A percentile compares a stretch with the other conserved stretches of the same genome.
These are phyloP conservation scores for Chionis minor DNA, from an alignment of 2,113 vertebrate species.

Conservation along the genomic window DNA sequence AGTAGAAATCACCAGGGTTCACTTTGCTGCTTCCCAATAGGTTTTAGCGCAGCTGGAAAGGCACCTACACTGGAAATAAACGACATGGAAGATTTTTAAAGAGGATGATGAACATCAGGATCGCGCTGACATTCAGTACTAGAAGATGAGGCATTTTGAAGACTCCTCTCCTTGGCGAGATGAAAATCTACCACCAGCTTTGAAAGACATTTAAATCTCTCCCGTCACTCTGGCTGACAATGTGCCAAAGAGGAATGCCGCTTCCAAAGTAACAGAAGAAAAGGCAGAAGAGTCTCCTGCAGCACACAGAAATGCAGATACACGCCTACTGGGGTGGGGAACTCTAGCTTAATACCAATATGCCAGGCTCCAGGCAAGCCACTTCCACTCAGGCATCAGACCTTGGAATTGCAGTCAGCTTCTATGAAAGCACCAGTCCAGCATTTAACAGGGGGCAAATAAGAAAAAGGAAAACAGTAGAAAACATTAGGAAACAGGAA, in stretches of 20 bases:
- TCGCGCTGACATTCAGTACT: not conserved
- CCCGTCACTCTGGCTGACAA: not conserved
- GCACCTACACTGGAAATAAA: not conserved
- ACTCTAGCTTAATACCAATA: not conserved
- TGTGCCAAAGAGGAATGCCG: not conserved
- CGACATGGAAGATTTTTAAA: not conserved
- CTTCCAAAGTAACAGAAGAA: not conserved
- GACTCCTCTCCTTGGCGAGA: not conserved
- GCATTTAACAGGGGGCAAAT: not conserved
- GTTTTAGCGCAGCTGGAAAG: too few relatives aligned
- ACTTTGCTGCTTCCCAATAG: too few relatives aligned
- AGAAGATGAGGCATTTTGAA: not conserved
- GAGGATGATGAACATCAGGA: not conserved
- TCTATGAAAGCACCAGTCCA: not conserved
- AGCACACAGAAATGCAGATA: fast-evolving
- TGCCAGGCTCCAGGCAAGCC: not conserved
- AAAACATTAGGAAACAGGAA: not conserved
- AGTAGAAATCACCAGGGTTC: too few relatives aligned
- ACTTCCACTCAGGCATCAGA: not conserved
- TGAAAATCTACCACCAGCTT: not conserved
- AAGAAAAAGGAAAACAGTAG: not conserved
- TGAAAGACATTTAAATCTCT: not conserved
- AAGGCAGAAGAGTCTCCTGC: not conserved
- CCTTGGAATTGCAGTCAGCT: not conserved
- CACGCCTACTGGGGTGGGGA: not conserved